Base-by-base conservation (phyloP, 30 jellyfish, hydroid and myxozoan genomes). In the Sanderia malayensis region DNA sequence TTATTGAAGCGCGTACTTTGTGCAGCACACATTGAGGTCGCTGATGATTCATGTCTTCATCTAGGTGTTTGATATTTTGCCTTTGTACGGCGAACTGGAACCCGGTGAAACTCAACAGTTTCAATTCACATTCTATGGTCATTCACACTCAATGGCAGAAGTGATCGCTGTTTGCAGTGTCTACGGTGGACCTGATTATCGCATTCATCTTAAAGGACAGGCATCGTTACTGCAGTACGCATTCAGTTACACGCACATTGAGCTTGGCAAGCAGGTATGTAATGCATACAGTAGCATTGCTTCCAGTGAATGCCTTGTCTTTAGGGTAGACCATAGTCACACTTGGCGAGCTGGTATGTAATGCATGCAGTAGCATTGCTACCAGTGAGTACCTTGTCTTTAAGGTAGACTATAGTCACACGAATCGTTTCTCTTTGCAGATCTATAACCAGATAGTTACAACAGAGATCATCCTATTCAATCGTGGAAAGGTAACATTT, bases 71-170 rank as follows among this genome's bases (percentile, higher is more conserved):
- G 98, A 92, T 61, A 82, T 92, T 29, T 73, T 92, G 69, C 98
- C 98, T 17, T 77, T 92, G 57, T 92, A 57, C 64, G 98, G 98
- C 34, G 84, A 87, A 31, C 63, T 92, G 28, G 83, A 79, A 34
- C 93, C 98, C 2, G 86, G 92, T 23, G 98, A 92, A 53, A 85
- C 83, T 29, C 98, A 83, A 33, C 93, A 83, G 64, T 81, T 92
- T 41, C 98, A 92, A 68, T 79, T 92, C 82, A 92, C 94, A 9
- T 92, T 84, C 58, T 92, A 92, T 58, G 98, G 98, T 29, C 98
- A 92, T 66, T 58, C 96, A 2, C 89, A 76, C 60, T 80, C 88
- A 28, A 66, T 84, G 82, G 96, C 98, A 1, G 93, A 79, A 34
- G 96, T 95, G 2, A 73, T 73, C 22, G 98, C 98, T 6, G 86